Base-by-base conservation (phyloP, 2,113 vertebrate species). In the Morone chrysops region DNA sequence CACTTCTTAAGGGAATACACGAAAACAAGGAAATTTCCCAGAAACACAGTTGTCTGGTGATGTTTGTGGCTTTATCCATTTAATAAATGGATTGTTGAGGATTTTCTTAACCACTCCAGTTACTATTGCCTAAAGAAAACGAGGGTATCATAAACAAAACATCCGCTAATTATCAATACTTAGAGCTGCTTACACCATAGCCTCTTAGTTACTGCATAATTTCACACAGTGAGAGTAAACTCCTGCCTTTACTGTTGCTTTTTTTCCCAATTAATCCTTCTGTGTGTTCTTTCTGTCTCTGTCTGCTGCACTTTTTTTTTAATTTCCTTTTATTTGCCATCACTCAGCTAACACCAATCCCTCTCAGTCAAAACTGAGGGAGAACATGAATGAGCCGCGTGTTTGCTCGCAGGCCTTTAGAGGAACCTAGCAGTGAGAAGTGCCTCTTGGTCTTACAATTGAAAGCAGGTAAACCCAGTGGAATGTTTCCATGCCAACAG, bases 401-500 rank as follows among this genome's bases (percentile, higher is more conserved):
- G 53, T 90, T 90, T 84, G 53, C 78, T 70, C 75, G 43, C 70
- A 74, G 74, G n/a, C 59, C 60, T 90, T 87, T 87, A 56, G 79
- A 78, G 81, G 59, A 78, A 83, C 68, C 81, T 83, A 76, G 74
- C 78, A 22, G 50, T 12, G 31, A 84, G 80, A 88, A 91, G 85
- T 83, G 81, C 60, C 85, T 87, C 89, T 81, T 60, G 73, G 61
- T 82, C 66, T 69, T 54, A 81, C 81, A 91, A 86, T 81, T 70
- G 76, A 75, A 76, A 87, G 87, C 88, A 92, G 87, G 90, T 91
- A 90, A 89, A 80, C 87, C 87, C 76, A 43, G 72, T 68, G 86
- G 89, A 82, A 89, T 57, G 92, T 94, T 95, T 89, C 94, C 93
- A 95, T 94, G 93, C 90, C 93, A 95, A 95, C 94, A 66, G 73